Conservation (phyloP, 2,113 vertebrate species). For the Hemibagrus wyckioides region DNA sequence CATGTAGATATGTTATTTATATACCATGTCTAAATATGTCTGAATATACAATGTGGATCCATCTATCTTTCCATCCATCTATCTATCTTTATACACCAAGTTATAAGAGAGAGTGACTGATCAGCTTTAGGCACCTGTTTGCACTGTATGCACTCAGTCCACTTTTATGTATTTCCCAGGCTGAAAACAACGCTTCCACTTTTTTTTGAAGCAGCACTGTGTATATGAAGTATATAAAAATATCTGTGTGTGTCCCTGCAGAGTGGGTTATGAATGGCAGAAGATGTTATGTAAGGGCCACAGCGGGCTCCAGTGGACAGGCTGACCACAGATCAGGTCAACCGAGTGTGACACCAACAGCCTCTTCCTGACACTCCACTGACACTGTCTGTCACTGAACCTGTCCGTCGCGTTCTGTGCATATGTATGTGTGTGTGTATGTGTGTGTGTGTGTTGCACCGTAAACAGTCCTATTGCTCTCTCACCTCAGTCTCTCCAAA, state of each 20-base stretch:
- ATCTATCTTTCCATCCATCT: too few species aligned
- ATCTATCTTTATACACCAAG: background rate
- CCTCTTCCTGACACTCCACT: conserved; percentile 76
- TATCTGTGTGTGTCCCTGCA: conserved; percentile 64
- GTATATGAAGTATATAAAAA: conserved; percentile 55
- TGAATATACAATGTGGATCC: background rate
- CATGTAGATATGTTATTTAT: background rate
- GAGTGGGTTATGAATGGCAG: conserved; percentile 75
- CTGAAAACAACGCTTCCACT: background rate
- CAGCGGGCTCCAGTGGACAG: conserved; percentile 77
- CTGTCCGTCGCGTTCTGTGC: conserved; percentile 42
- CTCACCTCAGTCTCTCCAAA: background rate
- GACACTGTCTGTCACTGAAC: conserved; percentile 77
- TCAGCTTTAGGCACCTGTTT: background rate
- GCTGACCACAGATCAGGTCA: conserved; percentile 80
- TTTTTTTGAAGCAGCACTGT: conserved; percentile 40
- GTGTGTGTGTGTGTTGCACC: conserved; percentile 14
- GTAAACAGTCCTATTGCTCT: conserved; percentile 35
- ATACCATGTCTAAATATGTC: background rate
- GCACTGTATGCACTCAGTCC: background rate
- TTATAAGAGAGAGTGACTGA: background rate
- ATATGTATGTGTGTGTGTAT: conserved; percentile 22
- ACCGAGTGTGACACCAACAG: conserved; percentile 82
- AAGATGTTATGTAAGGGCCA: conserved; percentile 80
- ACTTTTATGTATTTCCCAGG: background rate